Evolutionary conservation across 2,888 invertebrate genomes (phyloP), one percentile per base, ranked within the genome.

Genomic region (Melangyna quadrimaculata): DNA sequence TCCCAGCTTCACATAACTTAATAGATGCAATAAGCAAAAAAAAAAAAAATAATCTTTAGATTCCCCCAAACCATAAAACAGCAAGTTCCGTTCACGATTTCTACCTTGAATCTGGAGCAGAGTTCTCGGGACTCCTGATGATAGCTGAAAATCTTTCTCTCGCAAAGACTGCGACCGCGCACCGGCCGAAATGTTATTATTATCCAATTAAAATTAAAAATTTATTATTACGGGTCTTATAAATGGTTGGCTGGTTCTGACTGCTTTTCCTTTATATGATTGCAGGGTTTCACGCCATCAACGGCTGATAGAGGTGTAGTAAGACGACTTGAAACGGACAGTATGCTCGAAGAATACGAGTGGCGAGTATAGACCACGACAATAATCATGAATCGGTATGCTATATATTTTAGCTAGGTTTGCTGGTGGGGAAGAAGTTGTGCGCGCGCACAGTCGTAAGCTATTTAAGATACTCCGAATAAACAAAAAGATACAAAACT

Each of bases 131-230:
- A 19, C 51, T 24, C 24, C n/a, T 32, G 10, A n/a, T n/a, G n/a
- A n/a, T n/a, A 37, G 55, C 70, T 63, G 27, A 24, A 70, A 70
- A 65, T 51, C 27, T 59, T 43, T 71, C 65, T 59, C 45, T 65
- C 35, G n/a, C n/a, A 65, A 51, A 65, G 65, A 19, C 29, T 19
- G 12, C 57, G 27, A 24, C 7, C 5, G 17, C 29, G 10, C 55
- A 63, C 45, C 19, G 45, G 32, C 65, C 74, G 59, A 84, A 83
- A 79, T 84, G 75, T 72, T 84, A 84, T 84, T 80, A 84, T 84
- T 84, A 84, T 80, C 84, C 84, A 84, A 84, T 84, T 84, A 84
- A 84, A 84, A 84, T 84, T 84, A 84, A 84, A 84, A 84, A 84
- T 84, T 67, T 84, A 80, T 80, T 84, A 82, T 77, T 82, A 55